Base-by-base conservation (phyloP, 2,113 vertebrate genomes). In the Pelvicachromis taeniatus region DNA sequence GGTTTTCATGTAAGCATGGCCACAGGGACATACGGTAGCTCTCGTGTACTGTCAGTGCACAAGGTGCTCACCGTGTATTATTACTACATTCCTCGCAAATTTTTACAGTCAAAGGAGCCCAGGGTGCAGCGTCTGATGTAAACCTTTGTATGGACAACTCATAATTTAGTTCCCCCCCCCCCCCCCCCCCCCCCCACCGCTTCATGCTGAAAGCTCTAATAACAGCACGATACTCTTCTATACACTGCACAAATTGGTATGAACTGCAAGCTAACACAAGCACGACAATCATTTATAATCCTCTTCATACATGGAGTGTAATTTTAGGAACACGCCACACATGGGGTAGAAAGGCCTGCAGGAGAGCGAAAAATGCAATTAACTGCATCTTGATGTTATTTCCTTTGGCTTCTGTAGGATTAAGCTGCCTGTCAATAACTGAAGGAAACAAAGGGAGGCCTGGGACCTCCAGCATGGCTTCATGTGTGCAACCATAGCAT, bases 311-410 rank as follows among this genome's bases (percentile, higher is more conserved):
- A 80, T 85, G 80, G 63, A 95, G 86, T 92, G 91, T 93, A 95
- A 95, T 94, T 92, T 95, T 89, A 95, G 89, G 94, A 91, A 82
- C 82, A 91, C 77, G 86, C 95, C 93, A 95, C 95, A 95, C 94
- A 95, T 95, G 93, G 90, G 82, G 93, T 87, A 92, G 83, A 93
- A 93, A 91, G 88, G 88, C 91, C 89, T 82, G 82, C 88, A 90
- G 89, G 88, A 89, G 26, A 88, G 55, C 80, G 58, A 92, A 91
- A 83, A 88, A 90, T 93, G 90, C 92, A 93, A 95, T 95, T 94
- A 93, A 91, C 86, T 91, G 92, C 58, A 93, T 92, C 90, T 93
- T 89, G 80, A 87, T 93, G 89, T 90, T 92, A 92, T 95, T 94
- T 94, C 94, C 89, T 92, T 91, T 86, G 80, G 91, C 88, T 94